These are phyloP conservation scores for Oedothorax gibbosus DNA, from an alignment of 1,140 invertebrate species.

Conservation along the genomic window DNA sequence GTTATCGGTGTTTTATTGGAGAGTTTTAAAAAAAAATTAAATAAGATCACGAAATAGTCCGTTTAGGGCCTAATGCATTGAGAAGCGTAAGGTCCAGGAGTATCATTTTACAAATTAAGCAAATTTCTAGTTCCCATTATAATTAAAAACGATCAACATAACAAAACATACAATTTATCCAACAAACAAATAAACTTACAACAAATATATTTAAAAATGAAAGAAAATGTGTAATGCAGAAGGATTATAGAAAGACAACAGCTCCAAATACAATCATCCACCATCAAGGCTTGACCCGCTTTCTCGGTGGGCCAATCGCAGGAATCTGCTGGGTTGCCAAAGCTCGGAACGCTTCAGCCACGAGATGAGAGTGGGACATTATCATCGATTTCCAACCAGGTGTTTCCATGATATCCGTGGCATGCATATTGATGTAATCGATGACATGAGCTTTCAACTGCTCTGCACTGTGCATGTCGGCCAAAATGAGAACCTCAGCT, in stretches of 20 bases:
- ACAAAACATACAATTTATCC: neutral
- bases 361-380: conserved; percentile 94
- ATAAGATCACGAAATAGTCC: too few relatives aligned
- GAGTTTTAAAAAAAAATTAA: too few relatives aligned
- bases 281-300: conserved; percentile 83
- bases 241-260: conserved; percentile 3
- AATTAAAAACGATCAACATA: too few relatives aligned
- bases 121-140: too few relatives aligned
- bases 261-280: neutral
- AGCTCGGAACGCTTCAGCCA: conserved; percentile 97
- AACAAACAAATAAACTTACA: conserved; percentile 8
- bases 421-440: conserved; percentile 99
- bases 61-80: too few relatives aligned
- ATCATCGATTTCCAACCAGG: conserved; percentile 98
- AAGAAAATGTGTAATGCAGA: conserved; percentile 10
- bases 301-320: conserved; percentile 94
- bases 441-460: conserved; percentile 99
- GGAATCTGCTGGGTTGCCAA: conserved; percentile 98
- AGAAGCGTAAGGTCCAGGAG: too few relatives aligned
- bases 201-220: conserved; percentile 1
- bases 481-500: conserved; percentile 96
- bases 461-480: conserved; percentile 98
- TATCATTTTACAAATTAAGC: too few relatives aligned
- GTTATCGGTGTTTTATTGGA: too few relatives aligned
- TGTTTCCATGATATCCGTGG: conserved; percentile 99